Evolutionary conservation across 1,140 invertebrate species (phyloP).

Genomic region (Reticulitermes speratus): DNA sequence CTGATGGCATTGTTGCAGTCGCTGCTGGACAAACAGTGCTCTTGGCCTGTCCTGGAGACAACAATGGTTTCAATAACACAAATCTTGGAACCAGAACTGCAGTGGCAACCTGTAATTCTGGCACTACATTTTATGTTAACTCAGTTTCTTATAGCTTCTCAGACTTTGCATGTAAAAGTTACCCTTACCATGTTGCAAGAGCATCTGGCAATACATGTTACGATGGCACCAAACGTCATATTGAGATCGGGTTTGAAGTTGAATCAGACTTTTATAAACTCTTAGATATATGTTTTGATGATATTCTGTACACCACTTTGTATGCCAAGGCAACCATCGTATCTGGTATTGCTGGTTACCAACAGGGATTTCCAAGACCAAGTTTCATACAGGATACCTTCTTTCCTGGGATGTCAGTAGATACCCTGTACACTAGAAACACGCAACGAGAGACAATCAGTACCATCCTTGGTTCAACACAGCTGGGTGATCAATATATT

Average conservation of each 20-base stretch:
- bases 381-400: conserved; percentile 39
- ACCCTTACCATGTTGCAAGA: conserved; percentile 32
- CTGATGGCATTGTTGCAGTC: background rate
- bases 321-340: conserved; percentile 34
- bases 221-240: conserved; percentile 29
- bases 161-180: conserved; percentile 29
- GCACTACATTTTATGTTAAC: conserved; percentile 22
- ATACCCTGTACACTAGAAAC: conserved; percentile 37
- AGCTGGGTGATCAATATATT: conserved; percentile 43
- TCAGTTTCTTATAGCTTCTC: conserved; percentile 26
- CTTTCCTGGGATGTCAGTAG: conserved; percentile 38
- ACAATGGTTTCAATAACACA: background rate
- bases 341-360: conserved; percentile 31
- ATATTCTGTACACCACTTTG: conserved; percentile 30
- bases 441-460: conserved; percentile 36
- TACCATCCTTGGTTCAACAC: conserved; percentile 42
- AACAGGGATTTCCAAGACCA: conserved; percentile 35
- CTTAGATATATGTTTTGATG: conserved; percentile 39
- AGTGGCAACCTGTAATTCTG: conserved; percentile 10
- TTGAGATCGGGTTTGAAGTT: conserved; percentile 36
- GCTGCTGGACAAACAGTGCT: background rate
- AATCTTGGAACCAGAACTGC: background rate
- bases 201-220: conserved; percentile 32
- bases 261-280: conserved; percentile 34
- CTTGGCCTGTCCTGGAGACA: conserved; percentile 24